Evolutionary conservation across 2,113 vertebrate species (phyloP).

Genomic region (Bubo scandiacus): DNA sequence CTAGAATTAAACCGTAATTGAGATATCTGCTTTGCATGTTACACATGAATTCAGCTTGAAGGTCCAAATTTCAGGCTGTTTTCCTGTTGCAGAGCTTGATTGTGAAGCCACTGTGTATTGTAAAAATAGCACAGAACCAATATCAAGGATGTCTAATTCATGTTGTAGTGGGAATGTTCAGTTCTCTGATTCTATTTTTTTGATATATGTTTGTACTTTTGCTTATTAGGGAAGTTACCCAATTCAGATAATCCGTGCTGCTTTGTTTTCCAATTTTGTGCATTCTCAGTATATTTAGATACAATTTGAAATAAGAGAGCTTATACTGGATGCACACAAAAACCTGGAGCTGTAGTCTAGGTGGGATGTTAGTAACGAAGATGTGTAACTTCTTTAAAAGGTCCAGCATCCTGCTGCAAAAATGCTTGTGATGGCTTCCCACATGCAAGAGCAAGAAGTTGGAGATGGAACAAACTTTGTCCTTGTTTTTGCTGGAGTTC

Average conservation of each 20-base stretch:
- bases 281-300: background rate
- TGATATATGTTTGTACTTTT: background rate
- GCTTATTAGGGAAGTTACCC: background rate
- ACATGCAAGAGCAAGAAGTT: conserved; percentile 98
- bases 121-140: background rate
- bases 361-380: background rate
- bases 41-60: background rate
- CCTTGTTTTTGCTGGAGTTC: conserved; percentile 93
- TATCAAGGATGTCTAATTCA: background rate
- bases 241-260: background rate
- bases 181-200: background rate
- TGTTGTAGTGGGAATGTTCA: background rate
- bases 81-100: background rate
- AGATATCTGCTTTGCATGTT: rapidly evolving
- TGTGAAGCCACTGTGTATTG: background rate
- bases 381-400: conserved; percentile 61
- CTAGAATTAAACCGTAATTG: background rate
- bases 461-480: conserved; percentile 99
- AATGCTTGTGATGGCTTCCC: conserved; percentile 98
- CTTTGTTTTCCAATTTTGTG: background rate
- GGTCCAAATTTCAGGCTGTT: background rate
- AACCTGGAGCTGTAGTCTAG: background rate
- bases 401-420: conserved; percentile 98
- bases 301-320: background rate
- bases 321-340: background rate